Evolutionary conservation across 2,888 invertebrate species (phyloP).

Genomic region (Branchipolynoe longqiensis): DNA sequence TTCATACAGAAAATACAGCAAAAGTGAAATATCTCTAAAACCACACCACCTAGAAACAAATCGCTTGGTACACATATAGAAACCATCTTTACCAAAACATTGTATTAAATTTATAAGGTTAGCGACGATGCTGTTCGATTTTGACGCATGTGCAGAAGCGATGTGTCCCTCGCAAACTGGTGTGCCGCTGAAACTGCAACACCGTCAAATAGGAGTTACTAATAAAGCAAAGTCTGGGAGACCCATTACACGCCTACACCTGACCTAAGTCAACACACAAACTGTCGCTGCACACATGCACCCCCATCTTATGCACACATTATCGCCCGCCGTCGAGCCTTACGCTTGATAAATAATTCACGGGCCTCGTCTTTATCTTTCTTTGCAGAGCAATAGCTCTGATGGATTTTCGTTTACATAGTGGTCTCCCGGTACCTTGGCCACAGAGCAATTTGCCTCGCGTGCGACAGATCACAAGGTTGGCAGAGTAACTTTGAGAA

Average conservation of each 20-base stretch:
- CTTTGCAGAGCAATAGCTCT: slow-evolving; percentile 59
- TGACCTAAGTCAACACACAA: slow-evolving; percentile 11
- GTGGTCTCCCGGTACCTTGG: slow-evolving; percentile 51
- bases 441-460: slow-evolving; percentile 24
- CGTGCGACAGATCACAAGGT: slow-evolving; percentile 9
- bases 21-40: too few relatives aligned
- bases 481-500: slow-evolving; percentile 32
- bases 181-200: too few relatives aligned
- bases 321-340: slow-evolving; percentile 38
- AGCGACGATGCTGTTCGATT: too few relatives aligned
- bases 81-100: too few relatives aligned
- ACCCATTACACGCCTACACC: slow-evolving; percentile 19
- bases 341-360: slow-evolving; percentile 57
- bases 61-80: too few relatives aligned
- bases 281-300: background rate
- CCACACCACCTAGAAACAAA: too few relatives aligned
- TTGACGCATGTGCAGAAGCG: too few relatives aligned
- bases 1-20: too few relatives aligned
- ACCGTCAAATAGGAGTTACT: too few relatives aligned
- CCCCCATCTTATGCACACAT: slow-evolving; percentile 44
- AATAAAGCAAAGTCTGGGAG: background rate
- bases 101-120: too few relatives aligned
- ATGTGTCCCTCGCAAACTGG: too few relatives aligned
- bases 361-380: slow-evolving; percentile 41
- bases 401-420: slow-evolving; percentile 58